phyloP scores from a whole-genome alignment of 2,888 invertebrate genomes.

The Agonopterix alstromeriana region DNA sequence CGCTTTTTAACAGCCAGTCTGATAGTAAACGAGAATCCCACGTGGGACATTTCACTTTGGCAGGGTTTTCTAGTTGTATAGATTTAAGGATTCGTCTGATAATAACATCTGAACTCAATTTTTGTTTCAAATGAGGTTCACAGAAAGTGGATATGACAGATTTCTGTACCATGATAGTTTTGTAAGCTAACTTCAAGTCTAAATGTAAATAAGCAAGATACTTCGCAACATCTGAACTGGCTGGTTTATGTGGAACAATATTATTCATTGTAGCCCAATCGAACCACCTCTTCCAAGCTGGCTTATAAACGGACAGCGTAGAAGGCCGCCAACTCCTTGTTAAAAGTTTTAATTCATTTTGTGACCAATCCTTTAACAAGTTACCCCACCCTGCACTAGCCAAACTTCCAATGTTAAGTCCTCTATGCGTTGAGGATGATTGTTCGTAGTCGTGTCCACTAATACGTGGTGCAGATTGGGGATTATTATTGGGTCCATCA shows the following conservation, averaged over 20 bases:
- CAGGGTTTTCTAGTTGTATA: slow-evolving; percentile 3
- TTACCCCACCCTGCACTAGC: slow-evolving; percentile 18
- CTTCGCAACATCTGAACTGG: slow-evolving; percentile 3
- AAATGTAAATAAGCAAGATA: slow-evolving; percentile 7
- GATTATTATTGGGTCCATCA: slow-evolving; percentile 8
- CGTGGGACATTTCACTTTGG: background rate
- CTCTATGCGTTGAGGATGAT: slow-evolving; percentile 8
- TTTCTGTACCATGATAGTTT: slow-evolving; percentile 8
- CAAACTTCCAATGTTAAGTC: slow-evolving; percentile 12
- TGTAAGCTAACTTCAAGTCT: slow-evolving; percentile 6
- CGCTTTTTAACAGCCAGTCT: slow-evolving; percentile 13
- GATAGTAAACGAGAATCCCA: slow-evolving; percentile 8
- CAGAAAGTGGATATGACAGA: slow-evolving; percentile 2
- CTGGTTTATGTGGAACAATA: slow-evolving; percentile 1
- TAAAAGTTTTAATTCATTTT: slow-evolving; percentile 10
- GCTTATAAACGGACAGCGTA: slow-evolving; percentile 13
- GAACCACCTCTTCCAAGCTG: slow-evolving; percentile 9
- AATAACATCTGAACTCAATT: background rate
- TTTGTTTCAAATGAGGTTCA: background rate
- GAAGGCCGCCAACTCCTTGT: slow-evolving; percentile 15
- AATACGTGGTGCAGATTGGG: slow-evolving; percentile 5
- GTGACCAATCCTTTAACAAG: slow-evolving; percentile 9
- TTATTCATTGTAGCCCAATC: slow-evolving; percentile 6
- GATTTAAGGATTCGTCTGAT: slow-evolving; percentile 6
- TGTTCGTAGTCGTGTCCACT: slow-evolving; percentile 10